phyloP scores from a whole-genome alignment of 2,888 invertebrate genomes.

The Ectropis crepuscularia region DNA sequence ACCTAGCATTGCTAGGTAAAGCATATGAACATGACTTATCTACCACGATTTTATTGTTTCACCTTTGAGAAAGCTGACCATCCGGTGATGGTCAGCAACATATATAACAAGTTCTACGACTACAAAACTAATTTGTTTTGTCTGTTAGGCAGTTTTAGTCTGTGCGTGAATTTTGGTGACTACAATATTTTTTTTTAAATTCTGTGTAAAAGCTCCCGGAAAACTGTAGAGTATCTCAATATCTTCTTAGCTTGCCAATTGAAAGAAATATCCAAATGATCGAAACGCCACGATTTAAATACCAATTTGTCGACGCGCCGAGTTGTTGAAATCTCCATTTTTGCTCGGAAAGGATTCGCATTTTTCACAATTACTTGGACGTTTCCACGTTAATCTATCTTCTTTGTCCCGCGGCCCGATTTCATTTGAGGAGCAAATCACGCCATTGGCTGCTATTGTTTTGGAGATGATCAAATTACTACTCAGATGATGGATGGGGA shows the following conservation, averaged over 20 bases:
- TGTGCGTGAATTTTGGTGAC: too few relatives aligned
- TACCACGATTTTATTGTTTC: too few relatives aligned
- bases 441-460: conserved; percentile 64
- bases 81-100: too few relatives aligned
- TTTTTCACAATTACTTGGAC: conserved; percentile 83
- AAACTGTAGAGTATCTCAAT: neutral
- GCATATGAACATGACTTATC: too few relatives aligned
- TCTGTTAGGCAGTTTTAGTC: too few relatives aligned
- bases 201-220: too few relatives aligned
- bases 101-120: too few relatives aligned
- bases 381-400: conserved; percentile 79
- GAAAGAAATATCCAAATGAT: conserved; percentile 40
- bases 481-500: conserved; percentile 37
- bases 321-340: conserved; percentile 64
- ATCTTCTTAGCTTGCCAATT: conserved; percentile 23
- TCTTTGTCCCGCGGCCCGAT: conserved; percentile 74
- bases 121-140: too few relatives aligned
- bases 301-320: conserved; percentile 39
- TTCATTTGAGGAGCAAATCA: conserved; percentile 75
- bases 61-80: too few relatives aligned
- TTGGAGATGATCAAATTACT: conserved; percentile 54
- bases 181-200: too few relatives aligned
- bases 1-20: too few relatives aligned
- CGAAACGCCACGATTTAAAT: conserved; percentile 39
- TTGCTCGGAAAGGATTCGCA: conserved; percentile 67